These are phyloP conservation scores for Pyrgus malvae DNA, from an alignment of 2,888 invertebrate genomes.

Conservation along the genomic window DNA sequence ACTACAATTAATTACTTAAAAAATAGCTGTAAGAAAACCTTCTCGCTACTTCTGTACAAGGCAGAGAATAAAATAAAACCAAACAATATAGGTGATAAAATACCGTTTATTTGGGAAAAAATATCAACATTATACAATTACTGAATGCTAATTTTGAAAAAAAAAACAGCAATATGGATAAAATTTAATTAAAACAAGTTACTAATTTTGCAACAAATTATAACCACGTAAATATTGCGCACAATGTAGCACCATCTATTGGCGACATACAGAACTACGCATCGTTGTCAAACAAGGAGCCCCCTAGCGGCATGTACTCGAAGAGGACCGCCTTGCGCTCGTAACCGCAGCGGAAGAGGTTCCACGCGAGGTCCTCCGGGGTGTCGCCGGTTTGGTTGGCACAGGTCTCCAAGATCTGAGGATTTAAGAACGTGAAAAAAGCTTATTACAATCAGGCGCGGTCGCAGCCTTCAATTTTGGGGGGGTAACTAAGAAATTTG, in stretches of 20 bases:
- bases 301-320: conserved; percentile 57
- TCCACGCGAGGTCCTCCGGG: conserved; percentile 71
- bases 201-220: neutral
- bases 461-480: too few relatives aligned
- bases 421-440: neutral
- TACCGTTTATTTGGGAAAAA: too few relatives aligned
- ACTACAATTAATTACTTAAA: too few relatives aligned
- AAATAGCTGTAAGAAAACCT: too few relatives aligned
- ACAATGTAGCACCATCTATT: conserved; percentile 1
- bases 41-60: too few relatives aligned
- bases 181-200: too few relatives aligned
- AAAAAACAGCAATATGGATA: too few relatives aligned
- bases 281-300: conserved; percentile 29
- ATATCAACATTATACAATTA: too few relatives aligned
- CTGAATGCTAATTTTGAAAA: neutral
- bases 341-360: conserved; percentile 68
- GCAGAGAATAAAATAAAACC: too few relatives aligned
- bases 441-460: neutral
- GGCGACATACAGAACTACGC: neutral
- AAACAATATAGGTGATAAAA: too few relatives aligned
- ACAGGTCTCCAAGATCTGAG: conserved; percentile 63
- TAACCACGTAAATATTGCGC: neutral
- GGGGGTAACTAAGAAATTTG: too few relatives aligned
- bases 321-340: conserved; percentile 65
- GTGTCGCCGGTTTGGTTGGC: conserved; percentile 56